Percentiles rank a stretch among this genome's conserved stretches.
Evolutionary conservation across 2,797 vertebrate species (phyloP).

Genomic region (Pelodytes ibericus): DNA sequence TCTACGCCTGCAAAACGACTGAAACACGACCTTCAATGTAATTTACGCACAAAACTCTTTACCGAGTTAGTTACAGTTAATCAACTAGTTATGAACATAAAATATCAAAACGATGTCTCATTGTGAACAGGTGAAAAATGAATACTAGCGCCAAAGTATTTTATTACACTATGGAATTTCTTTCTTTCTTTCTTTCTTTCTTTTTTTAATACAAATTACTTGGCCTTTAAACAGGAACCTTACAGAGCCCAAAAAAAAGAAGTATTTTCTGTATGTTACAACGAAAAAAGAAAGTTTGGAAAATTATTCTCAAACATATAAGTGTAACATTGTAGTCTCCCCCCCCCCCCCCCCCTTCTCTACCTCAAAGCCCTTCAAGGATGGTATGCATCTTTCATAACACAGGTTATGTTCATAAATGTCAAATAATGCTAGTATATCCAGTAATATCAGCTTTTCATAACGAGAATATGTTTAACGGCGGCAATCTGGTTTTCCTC

Average conservation of each 20-base stretch:
- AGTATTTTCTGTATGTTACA: constrained; percentile 27
- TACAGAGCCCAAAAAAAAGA: constrained; percentile 3
- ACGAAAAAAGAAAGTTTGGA: constrained; percentile 22
- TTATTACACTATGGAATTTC: neutral
- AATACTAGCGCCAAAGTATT: neutral
- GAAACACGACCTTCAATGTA: no score
- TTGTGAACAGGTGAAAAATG: no score
- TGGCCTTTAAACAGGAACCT: neutral
- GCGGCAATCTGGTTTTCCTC: constrained; percentile 37
- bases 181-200: neutral
- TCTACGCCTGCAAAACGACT: no score
- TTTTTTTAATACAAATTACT: neutral
- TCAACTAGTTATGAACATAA: no score
- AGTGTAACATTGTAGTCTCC: constrained; percentile 33
- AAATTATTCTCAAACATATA: constrained; percentile 19
- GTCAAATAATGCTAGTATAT: constrained; percentile 36
- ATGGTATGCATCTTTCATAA: constrained; percentile 14
- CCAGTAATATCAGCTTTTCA: constrained; percentile 39
- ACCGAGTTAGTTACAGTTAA: no score
- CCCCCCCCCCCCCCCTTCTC: constrained; percentile 16
- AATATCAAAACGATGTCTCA: no score
- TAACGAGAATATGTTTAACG: constrained; percentile 36
- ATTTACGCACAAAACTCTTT: no score
- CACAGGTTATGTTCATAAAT: constrained; percentile 26
- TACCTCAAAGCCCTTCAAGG: constrained; percentile 10